phyloP scores from a whole-genome alignment of 2,113 vertebrate genomes.

The Ciconia maguari region DNA sequence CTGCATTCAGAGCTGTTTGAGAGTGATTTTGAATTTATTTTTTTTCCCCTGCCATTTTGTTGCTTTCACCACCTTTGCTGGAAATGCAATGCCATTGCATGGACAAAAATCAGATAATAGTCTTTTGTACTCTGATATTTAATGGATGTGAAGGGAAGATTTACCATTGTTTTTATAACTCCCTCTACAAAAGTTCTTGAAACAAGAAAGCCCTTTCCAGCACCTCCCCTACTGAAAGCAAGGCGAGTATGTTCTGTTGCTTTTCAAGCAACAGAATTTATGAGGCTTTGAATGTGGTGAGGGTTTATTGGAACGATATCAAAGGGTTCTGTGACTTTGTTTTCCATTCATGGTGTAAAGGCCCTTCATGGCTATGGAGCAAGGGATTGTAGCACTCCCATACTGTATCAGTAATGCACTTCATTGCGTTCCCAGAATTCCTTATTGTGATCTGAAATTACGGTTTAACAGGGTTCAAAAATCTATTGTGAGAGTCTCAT shows the following conservation, averaged over 20 bases:
- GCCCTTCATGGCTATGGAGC: background rate
- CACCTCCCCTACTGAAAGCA: background rate
- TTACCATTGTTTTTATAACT: background rate
- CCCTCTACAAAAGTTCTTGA: background rate
- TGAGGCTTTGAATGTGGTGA: background rate
- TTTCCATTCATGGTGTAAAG: constrained; percentile 10
- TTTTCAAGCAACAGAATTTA: constrained; percentile 46
- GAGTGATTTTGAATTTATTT: background rate
- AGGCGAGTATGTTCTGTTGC: background rate
- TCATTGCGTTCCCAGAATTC: background rate
- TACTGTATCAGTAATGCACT: background rate
- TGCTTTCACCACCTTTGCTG: background rate
- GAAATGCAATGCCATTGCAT: background rate
- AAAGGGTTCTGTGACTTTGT: background rate
- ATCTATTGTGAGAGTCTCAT: background rate
- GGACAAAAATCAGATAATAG: background rate
- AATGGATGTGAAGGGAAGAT: background rate
- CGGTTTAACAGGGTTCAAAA: background rate
- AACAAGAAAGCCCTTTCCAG: background rate
- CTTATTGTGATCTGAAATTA: background rate
- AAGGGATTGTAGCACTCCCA: background rate
- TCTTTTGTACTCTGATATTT: background rate
- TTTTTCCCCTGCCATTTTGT: background rate
- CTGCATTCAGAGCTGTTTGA: background rate
- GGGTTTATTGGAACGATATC: background rate